A percentile compares a stretch with the other conserved stretches of the same genome.
These are phyloP conservation scores for Cosmia trapezina DNA, from an alignment of 2,888 invertebrate species.

Conservation along the genomic window DNA sequence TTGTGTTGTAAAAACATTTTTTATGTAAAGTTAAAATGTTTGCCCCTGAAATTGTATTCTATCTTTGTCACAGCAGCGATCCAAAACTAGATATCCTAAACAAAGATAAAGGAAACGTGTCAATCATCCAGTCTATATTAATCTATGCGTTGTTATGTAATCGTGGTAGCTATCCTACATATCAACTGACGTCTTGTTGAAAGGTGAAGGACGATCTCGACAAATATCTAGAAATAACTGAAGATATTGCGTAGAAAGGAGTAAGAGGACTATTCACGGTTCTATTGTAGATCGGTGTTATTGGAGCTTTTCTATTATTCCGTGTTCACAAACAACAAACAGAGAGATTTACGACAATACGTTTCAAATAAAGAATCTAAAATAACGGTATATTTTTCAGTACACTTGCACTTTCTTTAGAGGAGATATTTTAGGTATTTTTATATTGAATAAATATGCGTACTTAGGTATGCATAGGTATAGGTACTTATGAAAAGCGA, in stretches of 20 bases:
- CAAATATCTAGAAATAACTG: slow-evolving; percentile 52
- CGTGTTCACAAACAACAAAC: slow-evolving; percentile 11
- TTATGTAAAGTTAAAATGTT: neutral
- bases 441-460: slow-evolving; percentile 2
- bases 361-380: slow-evolving; percentile 24
- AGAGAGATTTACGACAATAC: slow-evolving; percentile 30
- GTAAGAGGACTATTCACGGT: slow-evolving; percentile 9
- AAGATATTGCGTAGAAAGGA: slow-evolving; percentile 19
- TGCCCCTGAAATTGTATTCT: slow-evolving; percentile 22
- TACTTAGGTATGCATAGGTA: neutral
- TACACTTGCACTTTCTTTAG: slow-evolving; percentile 4
- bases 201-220: slow-evolving; percentile 56
- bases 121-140: slow-evolving; percentile 45
- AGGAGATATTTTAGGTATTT: neutral
- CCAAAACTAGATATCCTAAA: slow-evolving; percentile 34
- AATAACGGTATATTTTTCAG: neutral
- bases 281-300: slow-evolving; percentile 18
- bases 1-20: neutral
- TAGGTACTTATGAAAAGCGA: neutral
- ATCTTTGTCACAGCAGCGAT: slow-evolving; percentile 15
- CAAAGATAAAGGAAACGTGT: slow-evolving; percentile 43
- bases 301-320: slow-evolving; percentile 34
- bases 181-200: slow-evolving; percentile 36
- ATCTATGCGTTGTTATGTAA: slow-evolving; percentile 39
- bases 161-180: slow-evolving; percentile 44